A percentile compares a stretch with the other conserved stretches of the same genome.
These are phyloP conservation scores for Mythimna albipuncta DNA, from an alignment of 2,888 invertebrate species.

Conservation along the genomic window DNA sequence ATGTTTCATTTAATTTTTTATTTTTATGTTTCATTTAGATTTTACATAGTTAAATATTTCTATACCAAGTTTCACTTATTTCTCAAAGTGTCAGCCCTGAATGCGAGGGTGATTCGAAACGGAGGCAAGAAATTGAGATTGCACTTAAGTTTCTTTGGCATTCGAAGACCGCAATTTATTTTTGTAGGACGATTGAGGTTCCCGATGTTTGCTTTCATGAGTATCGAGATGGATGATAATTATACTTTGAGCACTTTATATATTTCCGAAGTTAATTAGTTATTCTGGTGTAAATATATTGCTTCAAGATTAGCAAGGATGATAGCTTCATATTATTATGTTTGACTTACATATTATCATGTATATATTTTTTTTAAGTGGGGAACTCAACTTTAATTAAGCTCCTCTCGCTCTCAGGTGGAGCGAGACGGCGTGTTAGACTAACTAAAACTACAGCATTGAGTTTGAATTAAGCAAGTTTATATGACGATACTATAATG, in stretches of 20 bases:
- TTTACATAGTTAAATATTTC: background rate
- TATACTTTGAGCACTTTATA: slow-evolving; percentile 52
- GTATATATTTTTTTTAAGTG: no score
- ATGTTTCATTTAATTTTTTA: no score
- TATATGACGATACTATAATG: no score
- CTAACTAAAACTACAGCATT: no score
- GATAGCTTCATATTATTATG: background rate
- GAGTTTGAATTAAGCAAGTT: no score
- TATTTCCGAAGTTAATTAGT: slow-evolving; percentile 22
- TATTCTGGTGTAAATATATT: background rate
- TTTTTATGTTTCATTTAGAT: no score
- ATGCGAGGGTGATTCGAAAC: slow-evolving; percentile 41
- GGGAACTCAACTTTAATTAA: no score
- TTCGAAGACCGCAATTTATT: slow-evolving; percentile 70
- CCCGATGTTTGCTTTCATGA: slow-evolving; percentile 63
- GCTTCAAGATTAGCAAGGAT: background rate
- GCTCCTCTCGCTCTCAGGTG: no score
- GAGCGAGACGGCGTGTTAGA: no score
- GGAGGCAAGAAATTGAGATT: slow-evolving; percentile 62
- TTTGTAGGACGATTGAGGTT: slow-evolving; percentile 64
- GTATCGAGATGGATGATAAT: slow-evolving; percentile 54
- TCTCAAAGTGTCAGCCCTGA: slow-evolving; percentile 45
- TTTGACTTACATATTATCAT: no score
- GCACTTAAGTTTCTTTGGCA: slow-evolving; percentile 68
- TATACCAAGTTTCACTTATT: background rate